Conservation (phyloP, 2,113 vertebrate species). For the Chionodraco myersi region DNA sequence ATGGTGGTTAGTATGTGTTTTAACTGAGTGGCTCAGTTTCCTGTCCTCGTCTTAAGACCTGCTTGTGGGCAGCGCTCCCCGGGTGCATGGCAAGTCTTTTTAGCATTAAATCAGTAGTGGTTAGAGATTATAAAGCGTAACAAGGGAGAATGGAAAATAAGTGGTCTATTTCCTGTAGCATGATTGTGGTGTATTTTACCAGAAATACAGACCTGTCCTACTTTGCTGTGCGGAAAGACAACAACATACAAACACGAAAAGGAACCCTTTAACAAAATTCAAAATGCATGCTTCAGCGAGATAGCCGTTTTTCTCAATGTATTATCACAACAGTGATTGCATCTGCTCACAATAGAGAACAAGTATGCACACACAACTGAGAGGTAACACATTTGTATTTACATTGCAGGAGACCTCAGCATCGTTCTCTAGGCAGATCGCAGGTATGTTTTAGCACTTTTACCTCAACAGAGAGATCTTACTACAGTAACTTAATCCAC, state of each 20-base stretch:
- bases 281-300: neutral
- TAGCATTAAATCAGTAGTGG: too few relatives aligned
- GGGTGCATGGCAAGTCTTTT: too few relatives aligned
- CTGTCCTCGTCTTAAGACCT: neutral
- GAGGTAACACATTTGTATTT: neutral
- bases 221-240: neutral
- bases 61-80: neutral
- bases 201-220: neutral
- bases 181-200: neutral
- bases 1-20: neutral
- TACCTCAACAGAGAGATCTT: neutral
- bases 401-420: constrained; percentile 33
- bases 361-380: neutral
- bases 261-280: neutral
- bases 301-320: neutral
- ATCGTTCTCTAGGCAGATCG: neutral
- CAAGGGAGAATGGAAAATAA: constrained; percentile 23
- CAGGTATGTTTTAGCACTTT: constrained; percentile 51
- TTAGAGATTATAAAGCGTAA: neutral
- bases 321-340: neutral
- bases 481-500: neutral
- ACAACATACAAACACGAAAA: neutral
- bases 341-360: neutral
- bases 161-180: constrained; percentile 44
- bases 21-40: constrained; percentile 8